phyloP scores from a whole-genome alignment of 2,888 invertebrate genomes.

The Dryomyza anilis region DNA sequence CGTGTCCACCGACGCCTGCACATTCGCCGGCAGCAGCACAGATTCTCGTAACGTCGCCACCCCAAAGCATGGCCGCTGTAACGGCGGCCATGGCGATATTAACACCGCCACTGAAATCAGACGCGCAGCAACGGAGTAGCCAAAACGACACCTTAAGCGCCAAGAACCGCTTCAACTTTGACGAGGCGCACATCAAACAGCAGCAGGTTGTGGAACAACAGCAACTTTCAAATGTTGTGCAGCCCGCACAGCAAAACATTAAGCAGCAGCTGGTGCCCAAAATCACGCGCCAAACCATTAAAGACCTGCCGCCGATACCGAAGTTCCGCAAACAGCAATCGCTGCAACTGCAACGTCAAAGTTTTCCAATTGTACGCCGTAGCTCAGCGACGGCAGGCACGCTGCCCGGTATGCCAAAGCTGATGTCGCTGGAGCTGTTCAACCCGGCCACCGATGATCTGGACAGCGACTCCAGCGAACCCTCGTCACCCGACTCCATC shows the following conservation, averaged over 20 bases:
- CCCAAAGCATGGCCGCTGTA: slow-evolving; percentile 53
- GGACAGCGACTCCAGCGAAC: slow-evolving; percentile 85
- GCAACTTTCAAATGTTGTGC: not conserved
- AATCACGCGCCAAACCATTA: slow-evolving; percentile 68
- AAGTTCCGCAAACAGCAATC: slow-evolving; percentile 63
- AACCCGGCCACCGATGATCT: slow-evolving; percentile 90
- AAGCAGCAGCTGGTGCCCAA: slow-evolving; percentile 57
- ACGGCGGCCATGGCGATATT: slow-evolving; percentile 58
- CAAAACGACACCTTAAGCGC: too few species aligned
- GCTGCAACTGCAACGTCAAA: slow-evolving; percentile 52
- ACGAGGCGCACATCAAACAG: slow-evolving; percentile 49
- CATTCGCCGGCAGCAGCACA: slow-evolving; percentile 59
- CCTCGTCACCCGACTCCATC: slow-evolving; percentile 83
- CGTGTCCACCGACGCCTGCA: slow-evolving; percentile 61
- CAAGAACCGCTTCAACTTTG: slow-evolving; percentile 38
- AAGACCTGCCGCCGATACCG: slow-evolving; percentile 69
- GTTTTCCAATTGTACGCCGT: slow-evolving; percentile 75
- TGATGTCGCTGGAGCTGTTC: slow-evolving; percentile 81
- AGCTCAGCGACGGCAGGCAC: slow-evolving; percentile 62
- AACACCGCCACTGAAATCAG: slow-evolving; percentile 46
- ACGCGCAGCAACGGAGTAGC: not conserved
- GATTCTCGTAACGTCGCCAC: slow-evolving; percentile 53
- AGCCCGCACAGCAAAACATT: slow-evolving; percentile 60
- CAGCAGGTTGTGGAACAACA: slow-evolving; percentile 33
- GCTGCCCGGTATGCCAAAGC: slow-evolving; percentile 71